These are phyloP conservation scores for Chionoecetes opilio DNA, from an alignment of 1,140 invertebrate genomes.

Conservation along the genomic window DNA sequence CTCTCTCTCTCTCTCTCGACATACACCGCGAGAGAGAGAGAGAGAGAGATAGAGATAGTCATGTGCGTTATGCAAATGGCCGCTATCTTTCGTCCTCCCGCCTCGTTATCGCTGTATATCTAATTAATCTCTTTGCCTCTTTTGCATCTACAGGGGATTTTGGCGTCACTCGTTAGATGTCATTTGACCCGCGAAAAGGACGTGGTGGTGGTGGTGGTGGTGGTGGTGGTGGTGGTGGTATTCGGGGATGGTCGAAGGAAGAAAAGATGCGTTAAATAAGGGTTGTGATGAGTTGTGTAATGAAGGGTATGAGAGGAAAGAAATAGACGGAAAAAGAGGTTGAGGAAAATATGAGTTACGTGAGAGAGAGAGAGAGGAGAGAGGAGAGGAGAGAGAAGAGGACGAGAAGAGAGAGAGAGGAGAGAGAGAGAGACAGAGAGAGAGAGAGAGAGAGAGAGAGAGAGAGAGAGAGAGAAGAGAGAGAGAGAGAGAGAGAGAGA, in stretches of 20 bases:
- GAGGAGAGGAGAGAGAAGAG: too few relatives aligned
- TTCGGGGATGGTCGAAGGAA: neutral
- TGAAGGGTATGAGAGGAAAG: neutral
- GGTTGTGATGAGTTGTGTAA: neutral
- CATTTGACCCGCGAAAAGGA: neutral
- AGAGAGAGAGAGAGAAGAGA: neutral
- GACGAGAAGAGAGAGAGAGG: too few relatives aligned
- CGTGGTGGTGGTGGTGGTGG: neutral
- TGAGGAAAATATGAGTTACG: neutral
- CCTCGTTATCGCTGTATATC: neutral
- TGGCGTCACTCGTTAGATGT: neutral
- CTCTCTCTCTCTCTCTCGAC: neutral
- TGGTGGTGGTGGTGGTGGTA: neutral
- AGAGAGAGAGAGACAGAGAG: neutral
- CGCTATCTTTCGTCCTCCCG: neutral
- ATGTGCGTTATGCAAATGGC: neutral
- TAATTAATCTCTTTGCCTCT: slow-evolving; percentile 20
- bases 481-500: neutral
- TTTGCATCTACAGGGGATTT: neutral
- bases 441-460: too few relatives aligned
- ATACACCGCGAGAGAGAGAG: neutral
- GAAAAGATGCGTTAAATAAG: neutral
- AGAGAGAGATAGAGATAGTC: neutral
- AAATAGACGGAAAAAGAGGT: neutral
- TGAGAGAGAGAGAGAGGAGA: too few relatives aligned